Evolutionary conservation across 2,888 invertebrate species (phyloP).

Genomic region (Caenorhabditis japonica): DNA sequence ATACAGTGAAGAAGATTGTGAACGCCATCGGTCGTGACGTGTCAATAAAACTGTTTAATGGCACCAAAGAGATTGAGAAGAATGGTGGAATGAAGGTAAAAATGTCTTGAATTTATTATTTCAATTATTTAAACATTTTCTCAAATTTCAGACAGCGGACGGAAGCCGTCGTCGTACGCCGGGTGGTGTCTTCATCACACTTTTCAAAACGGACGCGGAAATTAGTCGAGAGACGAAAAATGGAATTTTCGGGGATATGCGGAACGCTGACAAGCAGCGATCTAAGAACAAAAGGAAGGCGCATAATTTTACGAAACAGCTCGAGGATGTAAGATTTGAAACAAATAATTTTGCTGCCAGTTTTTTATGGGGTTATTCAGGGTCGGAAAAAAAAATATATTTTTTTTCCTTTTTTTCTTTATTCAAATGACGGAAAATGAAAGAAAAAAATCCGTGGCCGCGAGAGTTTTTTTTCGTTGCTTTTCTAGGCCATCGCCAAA

Average conservation of each 20-base stretch:
- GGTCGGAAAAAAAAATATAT: too few species aligned
- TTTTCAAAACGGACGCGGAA: conserved; percentile 62
- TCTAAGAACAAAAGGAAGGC: conserved; percentile 17
- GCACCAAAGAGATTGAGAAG: conserved; percentile 67
- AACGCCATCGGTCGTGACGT: conserved; percentile 61
- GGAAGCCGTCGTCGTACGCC: conserved; percentile 70
- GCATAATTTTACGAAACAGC: conserved; percentile 19
- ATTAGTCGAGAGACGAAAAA: conserved; percentile 52
- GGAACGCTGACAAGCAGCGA: conserved; percentile 34
- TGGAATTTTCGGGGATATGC: conserved; percentile 43
- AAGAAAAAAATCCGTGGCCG: too few species aligned
- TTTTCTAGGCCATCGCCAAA: too few species aligned
- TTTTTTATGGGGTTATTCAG: too few species aligned
- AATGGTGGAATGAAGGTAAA: conserved; percentile 70
- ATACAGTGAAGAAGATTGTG: conserved; percentile 63
- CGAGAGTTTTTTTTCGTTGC: too few species aligned
- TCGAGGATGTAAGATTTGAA: conserved; percentile 49
- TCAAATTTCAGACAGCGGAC: conserved; percentile 52
- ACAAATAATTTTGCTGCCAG: too few species aligned
- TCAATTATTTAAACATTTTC: too few species aligned
- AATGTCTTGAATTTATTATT: too few species aligned
- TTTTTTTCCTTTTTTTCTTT: too few species aligned
- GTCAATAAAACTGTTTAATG: conserved; percentile 65
- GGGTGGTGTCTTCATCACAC: conserved; percentile 74
- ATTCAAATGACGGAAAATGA: too few species aligned